Evolutionary conservation across 2,888 invertebrate species (phyloP), one percentile per base, ranked within the genome.

Genomic region (Trisateles emortualis): DNA sequence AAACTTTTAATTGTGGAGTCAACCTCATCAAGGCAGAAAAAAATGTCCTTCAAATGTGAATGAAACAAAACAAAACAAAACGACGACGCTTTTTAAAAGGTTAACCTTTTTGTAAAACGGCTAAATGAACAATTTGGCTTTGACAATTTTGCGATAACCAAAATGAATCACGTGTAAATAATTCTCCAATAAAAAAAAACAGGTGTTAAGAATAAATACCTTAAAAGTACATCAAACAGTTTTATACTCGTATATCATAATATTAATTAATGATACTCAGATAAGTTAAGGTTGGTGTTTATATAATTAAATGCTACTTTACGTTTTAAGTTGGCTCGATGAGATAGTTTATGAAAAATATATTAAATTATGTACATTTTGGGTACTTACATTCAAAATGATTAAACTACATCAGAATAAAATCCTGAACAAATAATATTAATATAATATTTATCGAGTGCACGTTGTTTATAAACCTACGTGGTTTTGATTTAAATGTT

Each of bases 311-410:
- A 33, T 8, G 8, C 14, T 6, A 4, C 14, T 14, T n/a, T 16
- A 36, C 2, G 0, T 9, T 17, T 10, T 10, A 36, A 17, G 10
- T 19, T 53, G 51, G 52, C 52, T 55, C 65, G 51, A 49, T 29
- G n/a, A 49, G n/a, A 43, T 61, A 61, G 57, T 54, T 30, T 57
- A 33, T 52, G 47, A 52, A 56, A 57, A 61, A 24, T 42, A 52
- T 66, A 11, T 32, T 5, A 11, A 32, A 51, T 56, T 69, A 67
- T 35, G 33, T 24, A 52, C 58, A 26, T 26, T 16, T n/a, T 44
- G 32, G 55, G 24, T 29, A 52, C 43, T 52, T 19, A 24, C 19
- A 39, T 36, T 35, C 8, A 16, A 3, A 35, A 3, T 13, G 10
- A 14, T 8, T 5, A 8, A 16, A 14, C 2, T 19, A 2, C 2